phyloP scores from a whole-genome alignment of 2,888 invertebrate genomes.

The Cheilosia pagana region DNA sequence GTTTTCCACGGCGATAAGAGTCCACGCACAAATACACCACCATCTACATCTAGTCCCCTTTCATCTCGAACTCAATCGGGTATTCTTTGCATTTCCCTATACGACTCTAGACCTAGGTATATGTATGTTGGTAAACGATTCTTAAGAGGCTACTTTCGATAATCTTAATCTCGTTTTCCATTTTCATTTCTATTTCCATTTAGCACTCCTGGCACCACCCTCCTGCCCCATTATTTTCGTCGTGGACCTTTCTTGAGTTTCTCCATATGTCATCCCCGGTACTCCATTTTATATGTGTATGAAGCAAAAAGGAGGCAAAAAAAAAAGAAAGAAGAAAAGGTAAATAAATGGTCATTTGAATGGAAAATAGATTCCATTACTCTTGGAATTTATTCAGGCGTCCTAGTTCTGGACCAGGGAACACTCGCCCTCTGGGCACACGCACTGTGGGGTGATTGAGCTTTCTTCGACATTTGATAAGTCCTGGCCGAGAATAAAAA shows the following conservation, averaged over 20 bases:
- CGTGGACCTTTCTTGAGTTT: conserved; percentile 51
- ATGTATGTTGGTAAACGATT: conserved; percentile 49
- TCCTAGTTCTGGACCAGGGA: conserved; percentile 33
- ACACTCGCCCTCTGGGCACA: conserved; percentile 55
- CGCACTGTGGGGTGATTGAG: conserved; percentile 38
- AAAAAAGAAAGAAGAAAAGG: conserved; percentile 51
- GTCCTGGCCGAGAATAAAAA: conserved; percentile 60
- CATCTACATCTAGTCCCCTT: background rate
- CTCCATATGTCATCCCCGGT: conserved; percentile 70
- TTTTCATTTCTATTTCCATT: conserved; percentile 74
- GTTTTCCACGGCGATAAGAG: conserved; percentile 41
- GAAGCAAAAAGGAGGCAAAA: no score
- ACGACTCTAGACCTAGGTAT: background rate
- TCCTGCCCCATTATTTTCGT: background rate
- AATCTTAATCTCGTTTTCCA: conserved; percentile 75
- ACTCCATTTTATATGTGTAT: conserved; percentile 53
- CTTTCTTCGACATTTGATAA: conserved; percentile 59
- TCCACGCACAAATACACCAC: conserved; percentile 3
- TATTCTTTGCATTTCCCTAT: conserved; percentile 54
- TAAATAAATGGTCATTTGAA: conserved; percentile 75
- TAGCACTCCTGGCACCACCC: conserved; percentile 52
- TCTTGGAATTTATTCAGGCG: conserved; percentile 69
- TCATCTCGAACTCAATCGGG: conserved; percentile 2
- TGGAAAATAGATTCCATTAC: conserved; percentile 75
- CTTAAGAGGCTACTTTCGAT: conserved; percentile 75